Evolutionary conservation across 2,888 invertebrate genomes (phyloP).

Genomic region (Cepaea hortensis): DNA sequence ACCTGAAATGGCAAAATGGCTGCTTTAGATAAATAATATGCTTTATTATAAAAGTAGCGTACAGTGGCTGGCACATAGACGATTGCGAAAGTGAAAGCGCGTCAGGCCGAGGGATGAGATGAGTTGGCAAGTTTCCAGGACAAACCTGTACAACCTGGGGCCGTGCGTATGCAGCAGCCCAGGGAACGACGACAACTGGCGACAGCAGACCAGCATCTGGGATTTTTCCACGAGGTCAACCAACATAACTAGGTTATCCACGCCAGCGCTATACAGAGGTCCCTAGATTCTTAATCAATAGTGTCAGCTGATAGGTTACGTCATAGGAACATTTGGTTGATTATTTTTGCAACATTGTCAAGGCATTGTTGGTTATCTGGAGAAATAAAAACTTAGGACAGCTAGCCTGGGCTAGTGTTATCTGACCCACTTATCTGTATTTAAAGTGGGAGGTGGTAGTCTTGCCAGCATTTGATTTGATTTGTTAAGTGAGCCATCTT

Average conservation of each 20-base stretch:
- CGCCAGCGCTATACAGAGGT: too few species aligned
- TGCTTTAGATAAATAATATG: neutral
- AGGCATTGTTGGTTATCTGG: too few species aligned
- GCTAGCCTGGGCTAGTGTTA: neutral
- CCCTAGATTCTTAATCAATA: too few species aligned
- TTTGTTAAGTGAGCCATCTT: too few species aligned
- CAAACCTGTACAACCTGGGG: neutral
- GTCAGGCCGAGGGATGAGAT: neutral
- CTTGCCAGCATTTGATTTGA: too few species aligned
- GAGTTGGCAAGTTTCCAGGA: constrained; percentile 10
- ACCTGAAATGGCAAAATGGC: neutral
- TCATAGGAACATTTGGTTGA: too few species aligned
- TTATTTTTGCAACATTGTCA: too few species aligned
- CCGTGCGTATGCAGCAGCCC: neutral
- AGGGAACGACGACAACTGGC: constrained; percentile 6
- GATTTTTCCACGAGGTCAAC: constrained; percentile 28
- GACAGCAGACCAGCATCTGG: constrained; percentile 1
- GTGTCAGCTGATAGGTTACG: too few species aligned
- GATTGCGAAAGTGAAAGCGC: neutral
- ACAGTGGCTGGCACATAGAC: neutral
- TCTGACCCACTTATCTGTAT: neutral
- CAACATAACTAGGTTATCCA: neutral
- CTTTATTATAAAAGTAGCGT: neutral
- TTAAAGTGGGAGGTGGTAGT: neutral
- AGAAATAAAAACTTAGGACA: neutral